phyloP scores from a whole-genome alignment of 1,140 invertebrate genomes.

The Tetramorium parvispinum region DNA sequence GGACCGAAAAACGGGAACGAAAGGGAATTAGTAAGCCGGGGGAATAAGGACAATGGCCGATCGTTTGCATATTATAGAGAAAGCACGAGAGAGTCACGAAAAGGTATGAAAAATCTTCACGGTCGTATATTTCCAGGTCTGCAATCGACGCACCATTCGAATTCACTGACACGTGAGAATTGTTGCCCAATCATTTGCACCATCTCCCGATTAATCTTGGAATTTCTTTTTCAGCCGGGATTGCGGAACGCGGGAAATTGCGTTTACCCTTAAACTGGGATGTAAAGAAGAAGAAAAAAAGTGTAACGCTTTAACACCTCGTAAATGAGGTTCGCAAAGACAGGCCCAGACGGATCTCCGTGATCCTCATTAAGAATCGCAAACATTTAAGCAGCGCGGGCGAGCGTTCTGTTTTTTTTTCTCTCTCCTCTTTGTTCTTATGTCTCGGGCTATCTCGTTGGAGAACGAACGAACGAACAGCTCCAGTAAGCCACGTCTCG shows the following conservation, averaged over 20 bases:
- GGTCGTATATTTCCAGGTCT: background rate
- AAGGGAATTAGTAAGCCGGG: slow-evolving; percentile 28
- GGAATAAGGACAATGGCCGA: slow-evolving; percentile 20
- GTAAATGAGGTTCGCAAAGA: background rate
- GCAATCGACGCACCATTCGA: slow-evolving; percentile 16
- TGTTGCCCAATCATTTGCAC: background rate
- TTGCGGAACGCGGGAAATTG: background rate
- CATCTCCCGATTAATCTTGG: background rate
- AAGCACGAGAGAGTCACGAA: slow-evolving; percentile 4
- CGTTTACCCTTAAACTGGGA: background rate
- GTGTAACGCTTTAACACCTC: slow-evolving; percentile 11
- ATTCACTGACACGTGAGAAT: background rate
- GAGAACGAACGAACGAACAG: background rate
- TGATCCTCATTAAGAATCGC: background rate
- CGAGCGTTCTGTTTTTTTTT: background rate
- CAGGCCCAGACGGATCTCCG: background rate
- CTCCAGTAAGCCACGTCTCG: background rate
- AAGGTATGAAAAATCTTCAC: slow-evolving; percentile 13
- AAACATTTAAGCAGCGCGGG: slow-evolving; percentile 1
- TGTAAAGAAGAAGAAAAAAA: background rate
- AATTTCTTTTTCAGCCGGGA: background rate
- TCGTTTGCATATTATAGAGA: slow-evolving; percentile 17
- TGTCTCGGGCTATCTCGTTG: background rate
- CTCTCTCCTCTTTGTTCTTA: background rate
- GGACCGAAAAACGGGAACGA: slow-evolving; percentile 8